Conservation (phyloP, 2,113 vertebrate genomes). For the Condylura cristata region DNA sequence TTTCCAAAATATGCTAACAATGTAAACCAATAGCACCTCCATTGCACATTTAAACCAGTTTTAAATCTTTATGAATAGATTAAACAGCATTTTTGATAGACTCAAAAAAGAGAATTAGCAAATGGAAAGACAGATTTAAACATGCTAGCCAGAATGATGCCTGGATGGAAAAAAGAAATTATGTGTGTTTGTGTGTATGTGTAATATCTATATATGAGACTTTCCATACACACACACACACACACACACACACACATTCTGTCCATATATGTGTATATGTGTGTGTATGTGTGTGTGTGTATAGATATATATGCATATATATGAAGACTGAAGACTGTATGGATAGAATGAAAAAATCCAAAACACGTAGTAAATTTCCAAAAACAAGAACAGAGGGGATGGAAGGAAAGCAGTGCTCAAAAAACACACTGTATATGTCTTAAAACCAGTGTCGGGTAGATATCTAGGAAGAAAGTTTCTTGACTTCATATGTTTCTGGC, state of each 20-base stretch:
- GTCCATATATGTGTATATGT: too few species aligned
- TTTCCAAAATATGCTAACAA: too few species aligned
- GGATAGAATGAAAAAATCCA: not conserved
- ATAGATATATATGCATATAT: too few species aligned
- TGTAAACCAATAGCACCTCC: too few species aligned
- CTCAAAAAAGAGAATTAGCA: not conserved
- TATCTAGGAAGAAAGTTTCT: not conserved
- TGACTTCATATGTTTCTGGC: not conserved
- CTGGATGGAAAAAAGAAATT: not conserved
- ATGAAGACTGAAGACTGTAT: not conserved
- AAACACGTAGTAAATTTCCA: not conserved
- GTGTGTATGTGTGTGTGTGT: too few species aligned
- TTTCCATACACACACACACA: too few species aligned
- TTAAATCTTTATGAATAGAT: not conserved
- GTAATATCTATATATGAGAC: too few species aligned
- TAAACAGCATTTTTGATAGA: not conserved
- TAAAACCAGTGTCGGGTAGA: not conserved
- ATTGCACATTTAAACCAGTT: not conserved
- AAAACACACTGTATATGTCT: not conserved
- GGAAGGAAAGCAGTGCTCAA: not conserved
- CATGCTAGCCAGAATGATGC: not conserved
- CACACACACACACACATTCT: too few species aligned
- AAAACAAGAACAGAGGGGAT: not conserved
- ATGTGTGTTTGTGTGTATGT: too few species aligned
- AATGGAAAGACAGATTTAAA: not conserved